Evolutionary conservation across 2,888 invertebrate genomes (phyloP).

Genomic region (Leptopilina syphax): DNA sequence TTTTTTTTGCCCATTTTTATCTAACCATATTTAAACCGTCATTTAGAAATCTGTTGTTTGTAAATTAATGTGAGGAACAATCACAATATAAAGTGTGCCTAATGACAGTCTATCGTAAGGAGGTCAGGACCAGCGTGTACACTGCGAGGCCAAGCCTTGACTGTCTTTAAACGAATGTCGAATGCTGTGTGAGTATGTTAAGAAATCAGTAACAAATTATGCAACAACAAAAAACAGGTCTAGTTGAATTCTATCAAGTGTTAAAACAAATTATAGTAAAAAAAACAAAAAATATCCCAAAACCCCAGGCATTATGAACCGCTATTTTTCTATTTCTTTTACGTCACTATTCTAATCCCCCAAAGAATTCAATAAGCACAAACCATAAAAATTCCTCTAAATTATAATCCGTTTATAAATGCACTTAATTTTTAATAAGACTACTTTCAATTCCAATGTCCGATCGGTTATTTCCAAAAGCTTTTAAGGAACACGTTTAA

Average conservation of each 20-base stretch:
- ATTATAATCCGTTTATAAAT: no score
- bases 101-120: conserved; percentile 24
- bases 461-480: conserved; percentile 10
- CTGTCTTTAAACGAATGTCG: conserved; percentile 43
- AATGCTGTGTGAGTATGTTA: conserved; percentile 6
- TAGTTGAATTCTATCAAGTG: not conserved
- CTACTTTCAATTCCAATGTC: not conserved
- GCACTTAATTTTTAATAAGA: not conserved
- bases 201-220: conserved; percentile 34
- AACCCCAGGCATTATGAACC: no score
- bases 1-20: not conserved
- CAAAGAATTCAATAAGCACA: no score
- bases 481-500: not conserved
- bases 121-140: conserved; percentile 40
- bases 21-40: not conserved
- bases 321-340: no score
- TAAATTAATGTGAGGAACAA: conserved; percentile 21
- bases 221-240: not conserved
- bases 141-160: conserved; percentile 42
- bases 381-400: no score
- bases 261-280: not conserved
- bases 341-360: no score
- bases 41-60: conserved; percentile 22
- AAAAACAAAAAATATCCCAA: not conserved
- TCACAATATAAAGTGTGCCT: conserved; percentile 15